These are phyloP conservation scores for Acrossocheilus fasciatus DNA, from an alignment of 2,797 vertebrate species.

Conservation along the genomic window DNA sequence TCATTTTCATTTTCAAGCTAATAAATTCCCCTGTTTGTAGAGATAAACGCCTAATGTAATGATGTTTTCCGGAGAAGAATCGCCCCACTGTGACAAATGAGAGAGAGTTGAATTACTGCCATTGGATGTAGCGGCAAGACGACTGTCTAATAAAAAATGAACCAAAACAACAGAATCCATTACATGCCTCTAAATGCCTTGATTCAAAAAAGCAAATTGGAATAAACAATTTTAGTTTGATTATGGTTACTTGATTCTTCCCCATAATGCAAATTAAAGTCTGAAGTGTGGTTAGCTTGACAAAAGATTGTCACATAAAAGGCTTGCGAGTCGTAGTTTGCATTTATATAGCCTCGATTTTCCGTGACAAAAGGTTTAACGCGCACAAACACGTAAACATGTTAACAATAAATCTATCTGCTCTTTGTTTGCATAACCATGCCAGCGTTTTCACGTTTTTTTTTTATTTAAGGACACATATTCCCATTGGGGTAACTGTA, in stretches of 20 bases:
- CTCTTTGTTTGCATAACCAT: background rate
- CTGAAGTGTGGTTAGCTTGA: constrained; percentile 26
- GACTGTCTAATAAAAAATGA: constrained; percentile 47
- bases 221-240: constrained; percentile 44
- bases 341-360: background rate
- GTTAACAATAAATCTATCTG: background rate
- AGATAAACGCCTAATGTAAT: constrained; percentile 55
- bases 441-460: background rate
- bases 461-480: background rate
- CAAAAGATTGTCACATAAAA: background rate
- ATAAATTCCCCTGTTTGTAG: constrained; percentile 52
- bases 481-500: background rate
- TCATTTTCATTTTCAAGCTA: constrained; percentile 52
- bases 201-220: constrained; percentile 49
- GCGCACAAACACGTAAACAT: background rate
- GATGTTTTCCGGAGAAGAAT: constrained; percentile 53
- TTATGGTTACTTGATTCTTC: constrained; percentile 36
- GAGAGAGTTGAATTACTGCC: constrained; percentile 42
- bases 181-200: constrained; percentile 47
- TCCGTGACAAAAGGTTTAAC: constrained; percentile 16
- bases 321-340: constrained; percentile 15
- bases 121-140: constrained; percentile 42
- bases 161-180: constrained; percentile 52
- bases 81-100: constrained; percentile 53
- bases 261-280: constrained; percentile 44